Evolutionary conservation across 2,888 invertebrate genomes (phyloP), one percentile per base, ranked within the genome.

Genomic region (Caenorhabditis panamensis): DNA sequence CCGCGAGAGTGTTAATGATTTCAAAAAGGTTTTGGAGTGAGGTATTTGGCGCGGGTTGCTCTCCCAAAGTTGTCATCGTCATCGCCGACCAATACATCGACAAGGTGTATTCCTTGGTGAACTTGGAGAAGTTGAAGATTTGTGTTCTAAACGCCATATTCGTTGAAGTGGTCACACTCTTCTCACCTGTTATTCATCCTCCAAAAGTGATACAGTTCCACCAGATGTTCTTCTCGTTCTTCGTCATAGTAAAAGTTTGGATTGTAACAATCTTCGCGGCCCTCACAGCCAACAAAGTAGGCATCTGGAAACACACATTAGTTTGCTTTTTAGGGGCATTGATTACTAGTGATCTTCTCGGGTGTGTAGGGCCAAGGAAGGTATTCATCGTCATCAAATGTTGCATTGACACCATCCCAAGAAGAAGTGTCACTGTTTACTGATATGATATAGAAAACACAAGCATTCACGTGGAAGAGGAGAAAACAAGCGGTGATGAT

Each of bases 391-490:
- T 84, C 85, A 54, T 85, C 84, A 26, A 84, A 84, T 18, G 85
- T 85, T 9, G 82, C 83, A 18, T 84, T 84, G 2, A 76, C 67
- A 72, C 79, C 79, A 36, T 72, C 66, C 82, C 82, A 72, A 3
- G 64, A 64, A 36, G 68, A 69, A 58, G 66, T 66, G 53, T 79
- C 76, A 58, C 84, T 81, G 54, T 82, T 73, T 20, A 82, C 68
- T 1, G 81, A 81, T 4, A 84, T 71, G 28, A 82, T 72, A 56
- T 84, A 88, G 49, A 84, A 88, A 6, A 73, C 83, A 66, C 87
- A 87, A 6, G 88, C 88, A 66, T 88, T 88, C 82, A 85, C 84
- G 58, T 90, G 90, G 64, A 90, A 90, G 8, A 89, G 68, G 8
- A 84, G 44, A 13, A 82, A 72, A 63, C 84, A 82, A 5, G 80